A percentile compares a stretch with the other conserved stretches of the same genome.
phyloP scores from a whole-genome alignment of 23 tunicate species.

The Ascidia mentula region DNA sequence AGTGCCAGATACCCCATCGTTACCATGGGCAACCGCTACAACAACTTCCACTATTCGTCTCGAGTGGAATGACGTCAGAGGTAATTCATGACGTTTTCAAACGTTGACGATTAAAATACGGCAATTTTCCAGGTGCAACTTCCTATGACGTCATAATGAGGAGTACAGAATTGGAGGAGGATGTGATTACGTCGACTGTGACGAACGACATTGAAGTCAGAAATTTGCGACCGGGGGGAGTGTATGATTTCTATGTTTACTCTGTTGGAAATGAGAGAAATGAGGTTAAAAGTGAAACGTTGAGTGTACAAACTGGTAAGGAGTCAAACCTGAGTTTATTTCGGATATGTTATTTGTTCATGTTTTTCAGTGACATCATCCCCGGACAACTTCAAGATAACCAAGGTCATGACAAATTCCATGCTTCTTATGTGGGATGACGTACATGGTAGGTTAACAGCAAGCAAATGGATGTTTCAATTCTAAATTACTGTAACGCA shows the following conservation, averaged over 20 bases:
- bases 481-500: too few relatives aligned
- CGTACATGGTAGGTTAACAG: slow-evolving; percentile 35
- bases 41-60: slow-evolving; percentile 30
- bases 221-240: slow-evolving; percentile 32
- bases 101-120: not conserved
- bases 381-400: slow-evolving; percentile 9
- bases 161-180: not conserved
- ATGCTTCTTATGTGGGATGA: slow-evolving; percentile 46
- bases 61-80: slow-evolving; percentile 38
- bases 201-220: not conserved
- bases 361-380: slow-evolving; percentile 48
- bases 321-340: not conserved
- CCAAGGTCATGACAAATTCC: slow-evolving; percentile 19
- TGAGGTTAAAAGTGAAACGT: slow-evolving; percentile 28
- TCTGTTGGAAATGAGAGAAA: slow-evolving; percentile 35
- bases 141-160: slow-evolving; percentile 2
- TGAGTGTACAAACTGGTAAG: slow-evolving; percentile 54
- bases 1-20: slow-evolving; percentile 51
- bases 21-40: slow-evolving; percentile 16
- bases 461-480: too few relatives aligned
- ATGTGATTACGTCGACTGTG: not conserved
- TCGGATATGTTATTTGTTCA: not conserved
- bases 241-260: slow-evolving; percentile 22
- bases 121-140: not conserved
- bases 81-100: slow-evolving; percentile 8